Evolutionary conservation across 2,113 vertebrate species (phyloP), one percentile per base, ranked within the genome.

Genomic region (Nematolebias whitei): DNA sequence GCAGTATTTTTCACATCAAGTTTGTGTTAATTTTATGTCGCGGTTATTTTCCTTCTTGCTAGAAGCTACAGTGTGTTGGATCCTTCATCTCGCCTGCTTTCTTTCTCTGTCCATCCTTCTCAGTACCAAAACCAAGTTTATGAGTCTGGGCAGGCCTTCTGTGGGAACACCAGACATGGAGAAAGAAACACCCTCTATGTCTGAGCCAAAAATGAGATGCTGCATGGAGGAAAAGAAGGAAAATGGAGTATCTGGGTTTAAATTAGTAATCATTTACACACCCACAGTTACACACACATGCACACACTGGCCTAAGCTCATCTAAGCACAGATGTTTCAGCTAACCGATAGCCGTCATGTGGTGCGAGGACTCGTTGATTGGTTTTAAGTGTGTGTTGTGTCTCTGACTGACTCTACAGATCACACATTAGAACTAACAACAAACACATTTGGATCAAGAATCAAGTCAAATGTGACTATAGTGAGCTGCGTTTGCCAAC

Each of bases 391-490:
- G 76, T 85, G 79, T 79, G 77, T 72, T 82, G 72, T 77, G 73
- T 85, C 85, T 82, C 49, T 80, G 83, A 83, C 71, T 82, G 79
- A 73, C 62, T 59, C 71, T 65, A 75, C 50, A 81, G 85, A 85
- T 83, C 85, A 88, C 84, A 85, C 83, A 87, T 77, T 75, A 51
- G 39, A 39, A 23, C 71, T 69, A 60, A 79, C 77, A 76, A 79
- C 70, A 79, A 59, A 70, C 49, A 61, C 69, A 40, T 80, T 84
- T 75, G 57, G 65, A 82, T 88, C 58, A 79, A 57, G 60, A 40
- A 61, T 23, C 22, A 12, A 79, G 63, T 62, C 23, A 22, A 84
- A 75, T 32, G 19, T 47, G 71, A 72, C 69, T 26, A 41, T 55
- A 24, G 9, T 14, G 50, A 23, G 29, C 39, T 39, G 51, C 44